These are phyloP conservation scores for Protula sp. DNA, from an alignment of 2,888 invertebrate species.

Conservation along the genomic window DNA sequence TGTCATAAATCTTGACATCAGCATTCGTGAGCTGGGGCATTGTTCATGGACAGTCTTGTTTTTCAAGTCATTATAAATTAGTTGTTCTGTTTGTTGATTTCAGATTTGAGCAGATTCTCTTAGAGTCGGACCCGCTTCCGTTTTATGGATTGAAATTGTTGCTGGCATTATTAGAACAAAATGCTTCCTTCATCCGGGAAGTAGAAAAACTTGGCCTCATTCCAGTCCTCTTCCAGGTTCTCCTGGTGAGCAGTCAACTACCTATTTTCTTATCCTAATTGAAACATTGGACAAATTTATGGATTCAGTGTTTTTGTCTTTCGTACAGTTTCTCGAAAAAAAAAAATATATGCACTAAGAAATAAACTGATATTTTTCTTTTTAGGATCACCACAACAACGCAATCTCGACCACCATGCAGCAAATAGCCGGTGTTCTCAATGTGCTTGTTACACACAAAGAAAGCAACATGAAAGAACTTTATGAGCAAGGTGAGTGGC, in stretches of 20 bases:
- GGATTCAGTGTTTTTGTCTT: too few species aligned
- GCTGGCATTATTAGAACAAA: conserved; percentile 41
- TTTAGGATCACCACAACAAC: conserved; percentile 51
- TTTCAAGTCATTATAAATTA: too few species aligned
- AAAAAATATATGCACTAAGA: too few species aligned
- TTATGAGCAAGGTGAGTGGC: conserved; percentile 42
- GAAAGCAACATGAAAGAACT: conserved; percentile 48
- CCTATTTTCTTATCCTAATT: not conserved
- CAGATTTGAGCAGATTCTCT: conserved; percentile 49
- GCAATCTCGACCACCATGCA: conserved; percentile 45
- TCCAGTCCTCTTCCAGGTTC: conserved; percentile 32
- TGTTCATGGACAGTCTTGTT: too few species aligned
- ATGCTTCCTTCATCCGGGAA: conserved; percentile 37
- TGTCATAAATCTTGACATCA: too few species aligned
- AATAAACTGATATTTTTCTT: too few species aligned
- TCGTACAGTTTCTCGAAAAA: too few species aligned
- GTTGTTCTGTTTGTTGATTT: too few species aligned
- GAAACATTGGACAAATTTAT: not conserved
- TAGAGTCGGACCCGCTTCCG: conserved; percentile 50
- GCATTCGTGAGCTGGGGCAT: too few species aligned
- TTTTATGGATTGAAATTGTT: conserved; percentile 45
- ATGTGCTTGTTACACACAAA: conserved; percentile 41
- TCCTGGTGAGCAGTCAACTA: conserved; percentile 34
- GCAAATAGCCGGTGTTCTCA: conserved; percentile 39
- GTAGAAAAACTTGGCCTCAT: conserved; percentile 42